Evolutionary conservation across 2,888 invertebrate species (phyloP).

Genomic region (Oxytorus armatus): DNA sequence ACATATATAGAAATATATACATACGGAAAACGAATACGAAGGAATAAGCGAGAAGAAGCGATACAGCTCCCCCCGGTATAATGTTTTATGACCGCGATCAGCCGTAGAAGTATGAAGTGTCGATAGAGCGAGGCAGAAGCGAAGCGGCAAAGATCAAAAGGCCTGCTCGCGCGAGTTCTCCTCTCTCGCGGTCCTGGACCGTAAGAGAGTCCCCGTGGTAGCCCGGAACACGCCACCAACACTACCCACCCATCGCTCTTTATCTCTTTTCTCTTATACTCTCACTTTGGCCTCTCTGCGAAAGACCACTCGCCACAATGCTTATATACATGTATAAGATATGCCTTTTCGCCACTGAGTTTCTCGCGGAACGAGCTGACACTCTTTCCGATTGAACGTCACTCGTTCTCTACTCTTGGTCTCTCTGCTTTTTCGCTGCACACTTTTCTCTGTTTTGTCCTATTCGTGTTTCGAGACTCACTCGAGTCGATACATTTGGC

Average conservation of each 20-base stretch:
- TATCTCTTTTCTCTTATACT: constrained; percentile 71
- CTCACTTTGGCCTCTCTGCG: constrained; percentile 65
- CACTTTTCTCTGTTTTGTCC: background rate
- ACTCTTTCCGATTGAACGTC: background rate
- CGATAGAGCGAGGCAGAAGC: constrained; percentile 84
- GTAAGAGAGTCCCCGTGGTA: constrained; percentile 70
- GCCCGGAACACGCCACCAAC: constrained; percentile 71
- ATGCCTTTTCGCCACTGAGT: background rate
- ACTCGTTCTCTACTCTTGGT: too few relatives aligned
- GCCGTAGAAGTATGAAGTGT: constrained; percentile 84
- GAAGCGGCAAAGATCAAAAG: constrained; percentile 84
- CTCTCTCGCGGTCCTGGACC: constrained; percentile 52
- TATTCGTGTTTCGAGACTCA: background rate
- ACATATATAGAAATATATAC: too few relatives aligned
- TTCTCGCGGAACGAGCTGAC: background rate
- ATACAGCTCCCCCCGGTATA: constrained; percentile 79
- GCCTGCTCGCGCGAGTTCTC: constrained; percentile 69
- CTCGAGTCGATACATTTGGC: too few relatives aligned
- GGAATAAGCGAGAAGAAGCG: constrained; percentile 59
- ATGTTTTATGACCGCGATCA: constrained; percentile 84
- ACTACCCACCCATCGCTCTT: constrained; percentile 68
- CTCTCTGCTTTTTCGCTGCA: too few relatives aligned
- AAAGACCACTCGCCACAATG: constrained; percentile 32
- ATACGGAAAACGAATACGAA: constrained; percentile 5
- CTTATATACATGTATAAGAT: constrained; percentile 6